Percentiles rank a stretch among this genome's conserved stretches.
phyloP scores from a whole-genome alignment of 1,140 invertebrate species.

The Artemia franciscana region DNA sequence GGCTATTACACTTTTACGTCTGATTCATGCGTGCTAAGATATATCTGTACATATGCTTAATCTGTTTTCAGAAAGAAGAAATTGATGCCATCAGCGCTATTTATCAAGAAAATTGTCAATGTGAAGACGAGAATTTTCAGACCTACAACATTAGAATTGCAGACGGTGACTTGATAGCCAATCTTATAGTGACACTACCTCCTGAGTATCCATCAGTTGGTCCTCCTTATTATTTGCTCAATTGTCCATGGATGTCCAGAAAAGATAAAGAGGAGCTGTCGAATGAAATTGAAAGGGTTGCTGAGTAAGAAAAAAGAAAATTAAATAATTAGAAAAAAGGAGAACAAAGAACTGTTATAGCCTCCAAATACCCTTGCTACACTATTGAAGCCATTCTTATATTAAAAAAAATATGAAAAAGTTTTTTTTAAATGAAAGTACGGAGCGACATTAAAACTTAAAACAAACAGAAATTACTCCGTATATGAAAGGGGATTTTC shows the following conservation, averaged over 20 bases:
- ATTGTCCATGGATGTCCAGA: constrained; percentile 39
- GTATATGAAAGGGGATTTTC: too few relatives aligned
- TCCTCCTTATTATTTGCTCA: constrained; percentile 41
- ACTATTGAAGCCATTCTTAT: too few relatives aligned
- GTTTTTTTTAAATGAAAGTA: too few relatives aligned
- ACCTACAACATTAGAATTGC: constrained; percentile 31
- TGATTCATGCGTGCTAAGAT: too few relatives aligned
- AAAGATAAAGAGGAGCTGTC: constrained; percentile 29
- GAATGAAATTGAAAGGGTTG: constrained; percentile 33
- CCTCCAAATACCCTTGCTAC: too few relatives aligned
- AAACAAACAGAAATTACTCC: too few relatives aligned
- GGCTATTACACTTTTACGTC: too few relatives aligned
- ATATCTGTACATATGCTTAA: too few relatives aligned
- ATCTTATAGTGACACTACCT: constrained; percentile 32
- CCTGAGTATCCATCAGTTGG: constrained; percentile 34
- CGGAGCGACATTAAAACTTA: too few relatives aligned
- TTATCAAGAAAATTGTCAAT: constrained; percentile 41
- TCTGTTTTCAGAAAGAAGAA: constrained; percentile 35
- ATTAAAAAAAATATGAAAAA: too few relatives aligned
- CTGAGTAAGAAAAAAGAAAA: constrained; percentile 35
- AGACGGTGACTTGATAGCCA: constrained; percentile 23
- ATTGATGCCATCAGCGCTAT: constrained; percentile 47
- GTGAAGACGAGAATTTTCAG: constrained; percentile 28
- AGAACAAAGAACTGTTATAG: too few relatives aligned
- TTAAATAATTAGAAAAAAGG: too few relatives aligned